Percentiles rank a stretch among this genome's conserved stretches.
phyloP scores from a whole-genome alignment of 1,140 invertebrate species.

The Hylaeus volcanicus region DNA sequence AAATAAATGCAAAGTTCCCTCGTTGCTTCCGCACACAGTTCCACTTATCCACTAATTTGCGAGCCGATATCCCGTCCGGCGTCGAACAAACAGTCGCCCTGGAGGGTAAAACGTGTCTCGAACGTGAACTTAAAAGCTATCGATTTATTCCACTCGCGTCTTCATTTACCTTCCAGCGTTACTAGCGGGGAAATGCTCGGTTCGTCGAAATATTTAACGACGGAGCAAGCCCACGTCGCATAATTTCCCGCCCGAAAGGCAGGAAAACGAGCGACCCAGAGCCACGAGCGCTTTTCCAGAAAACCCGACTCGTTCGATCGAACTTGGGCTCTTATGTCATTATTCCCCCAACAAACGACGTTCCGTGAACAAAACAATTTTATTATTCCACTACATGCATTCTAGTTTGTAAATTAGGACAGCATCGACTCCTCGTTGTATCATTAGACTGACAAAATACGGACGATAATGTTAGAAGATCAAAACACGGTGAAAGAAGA shows the following conservation, averaged over 20 bases:
- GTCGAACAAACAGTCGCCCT: constrained; percentile 6
- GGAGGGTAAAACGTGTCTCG: background rate
- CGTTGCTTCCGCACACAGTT: background rate
- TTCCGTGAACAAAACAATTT: too few species aligned
- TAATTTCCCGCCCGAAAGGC: background rate
- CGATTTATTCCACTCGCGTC: background rate
- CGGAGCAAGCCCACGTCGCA: background rate
- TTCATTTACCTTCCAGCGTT: background rate
- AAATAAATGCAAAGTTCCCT: constrained; percentile 3
- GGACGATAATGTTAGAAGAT: too few species aligned
- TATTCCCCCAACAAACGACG: background rate
- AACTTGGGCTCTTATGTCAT: constrained; percentile 21
- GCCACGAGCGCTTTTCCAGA: constrained; percentile 8
- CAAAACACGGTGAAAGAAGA: too few species aligned
- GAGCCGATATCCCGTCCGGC: background rate
- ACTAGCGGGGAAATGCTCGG: background rate
- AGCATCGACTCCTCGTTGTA: too few species aligned
- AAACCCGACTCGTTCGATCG: background rate
- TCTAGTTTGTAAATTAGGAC: too few species aligned
- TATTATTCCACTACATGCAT: too few species aligned
- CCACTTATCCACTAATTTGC: background rate
- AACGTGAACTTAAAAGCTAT: constrained; percentile 10
- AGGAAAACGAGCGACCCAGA: constrained; percentile 15
- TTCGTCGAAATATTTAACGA: constrained; percentile 6
- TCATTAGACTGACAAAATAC: too few species aligned